A percentile compares a stretch with the other conserved stretches of the same genome.
These are phyloP conservation scores for Thamnaconus septentrionalis DNA, from an alignment of 2,113 vertebrate species.

Conservation along the genomic window DNA sequence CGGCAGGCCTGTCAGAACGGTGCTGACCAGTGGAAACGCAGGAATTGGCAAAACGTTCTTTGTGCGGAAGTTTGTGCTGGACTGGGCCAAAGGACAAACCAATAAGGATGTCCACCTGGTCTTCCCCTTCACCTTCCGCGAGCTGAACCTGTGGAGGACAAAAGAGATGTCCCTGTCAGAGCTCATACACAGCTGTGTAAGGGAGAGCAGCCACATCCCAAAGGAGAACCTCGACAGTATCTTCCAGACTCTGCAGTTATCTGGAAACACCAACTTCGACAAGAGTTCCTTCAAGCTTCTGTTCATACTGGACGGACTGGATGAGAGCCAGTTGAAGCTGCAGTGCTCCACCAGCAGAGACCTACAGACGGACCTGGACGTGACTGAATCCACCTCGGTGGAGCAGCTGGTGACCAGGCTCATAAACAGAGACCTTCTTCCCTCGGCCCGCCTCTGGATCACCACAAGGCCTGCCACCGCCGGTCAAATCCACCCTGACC, in stretches of 20 bases:
- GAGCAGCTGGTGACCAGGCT: background rate
- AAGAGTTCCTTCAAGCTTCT: constrained; percentile 39
- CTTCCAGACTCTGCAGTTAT: constrained; percentile 27
- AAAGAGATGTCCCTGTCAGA: constrained; percentile 13
- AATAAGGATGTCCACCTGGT: constrained; percentile 41
- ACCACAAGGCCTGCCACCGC: constrained; percentile 12
- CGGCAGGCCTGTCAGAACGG: constrained; percentile 35
- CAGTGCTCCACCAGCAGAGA: background rate
- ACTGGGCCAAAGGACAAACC: constrained; percentile 39
- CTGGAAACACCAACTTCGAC: constrained; percentile 32
- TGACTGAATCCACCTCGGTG: background rate
- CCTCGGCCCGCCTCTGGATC: constrained; percentile 17
- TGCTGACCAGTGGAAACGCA: constrained; percentile 42
- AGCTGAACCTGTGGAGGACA: constrained; percentile 33
- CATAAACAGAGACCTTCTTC: constrained; percentile 7
- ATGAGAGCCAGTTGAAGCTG: constrained; percentile 35
- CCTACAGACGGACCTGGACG: background rate
- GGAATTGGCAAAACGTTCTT: constrained; percentile 48
- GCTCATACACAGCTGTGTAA: constrained; percentile 38
- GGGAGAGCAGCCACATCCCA: background rate
- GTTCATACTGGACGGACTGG: constrained; percentile 46
- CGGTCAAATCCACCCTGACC: constrained; percentile 5
- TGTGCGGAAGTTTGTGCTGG: constrained; percentile 31
- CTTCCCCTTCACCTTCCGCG: constrained; percentile 45
- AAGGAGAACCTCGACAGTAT: background rate